These are phyloP conservation scores for Falcaria lacertinaria DNA, from an alignment of 2,888 invertebrate genomes.

Conservation along the genomic window DNA sequence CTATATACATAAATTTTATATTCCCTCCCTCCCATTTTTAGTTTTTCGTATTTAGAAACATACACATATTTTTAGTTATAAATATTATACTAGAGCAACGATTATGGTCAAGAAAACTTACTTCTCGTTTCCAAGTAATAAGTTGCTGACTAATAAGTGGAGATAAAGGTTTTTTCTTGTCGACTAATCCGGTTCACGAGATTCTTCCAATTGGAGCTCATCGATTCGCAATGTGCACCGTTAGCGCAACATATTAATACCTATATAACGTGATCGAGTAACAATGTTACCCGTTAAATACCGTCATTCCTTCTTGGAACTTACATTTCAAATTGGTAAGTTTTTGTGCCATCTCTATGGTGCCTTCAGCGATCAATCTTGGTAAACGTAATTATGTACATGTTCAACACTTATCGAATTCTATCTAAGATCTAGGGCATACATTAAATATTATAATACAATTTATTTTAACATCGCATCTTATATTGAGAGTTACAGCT, in stretches of 20 bases:
- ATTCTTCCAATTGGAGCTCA: constrained; percentile 12
- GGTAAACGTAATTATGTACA: constrained; percentile 1
- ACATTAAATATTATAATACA: background rate
- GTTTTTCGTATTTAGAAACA: too few relatives aligned
- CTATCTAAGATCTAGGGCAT: background rate
- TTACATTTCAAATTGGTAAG: constrained; percentile 20
- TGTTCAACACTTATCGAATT: constrained; percentile 1
- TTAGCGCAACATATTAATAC: constrained; percentile 52
- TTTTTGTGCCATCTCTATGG: background rate
- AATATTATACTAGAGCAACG: too few relatives aligned
- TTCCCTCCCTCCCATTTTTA: too few relatives aligned
- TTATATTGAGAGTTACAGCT: background rate
- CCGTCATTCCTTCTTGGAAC: constrained; percentile 16
- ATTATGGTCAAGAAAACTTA: too few relatives aligned
- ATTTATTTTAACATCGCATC: background rate
- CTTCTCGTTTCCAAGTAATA: too few relatives aligned
- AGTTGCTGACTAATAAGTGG: too few relatives aligned
- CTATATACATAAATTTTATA: too few relatives aligned
- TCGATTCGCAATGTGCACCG: constrained; percentile 28
- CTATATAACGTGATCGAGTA: constrained; percentile 35
- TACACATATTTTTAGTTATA: too few relatives aligned
- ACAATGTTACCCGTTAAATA: constrained; percentile 32
- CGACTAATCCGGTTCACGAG: constrained; percentile 4
- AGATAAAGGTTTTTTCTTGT: background rate
- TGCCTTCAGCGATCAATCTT: constrained; percentile 1